These are phyloP conservation scores for Cassiopea andromeda DNA, from an alignment of 30 jellyfish, hydroid and myxozoan genomes.

Conservation along the genomic window DNA sequence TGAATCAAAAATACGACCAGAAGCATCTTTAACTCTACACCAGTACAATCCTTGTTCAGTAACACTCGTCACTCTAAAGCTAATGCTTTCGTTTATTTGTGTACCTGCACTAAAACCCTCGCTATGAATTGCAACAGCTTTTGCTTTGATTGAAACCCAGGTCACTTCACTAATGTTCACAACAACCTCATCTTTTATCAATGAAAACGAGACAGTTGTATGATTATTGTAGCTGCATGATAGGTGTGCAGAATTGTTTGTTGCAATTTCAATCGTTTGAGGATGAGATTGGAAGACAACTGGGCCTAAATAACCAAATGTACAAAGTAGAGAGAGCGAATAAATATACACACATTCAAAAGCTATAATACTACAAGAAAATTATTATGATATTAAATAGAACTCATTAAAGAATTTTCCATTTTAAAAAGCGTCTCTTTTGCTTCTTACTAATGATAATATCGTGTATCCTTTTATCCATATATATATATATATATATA, in stretches of 20 bases:
- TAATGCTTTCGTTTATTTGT: neutral
- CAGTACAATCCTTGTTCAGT: conserved; percentile 53
- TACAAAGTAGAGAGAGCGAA: too few species aligned
- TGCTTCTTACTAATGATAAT: too few species aligned
- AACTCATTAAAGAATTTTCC: too few species aligned
- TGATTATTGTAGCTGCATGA: conserved; percentile 43
- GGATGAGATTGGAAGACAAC: conserved; percentile 43
- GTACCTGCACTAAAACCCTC: conserved; percentile 25
- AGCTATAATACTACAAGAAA: too few species aligned
- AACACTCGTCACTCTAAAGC: conserved; percentile 8
- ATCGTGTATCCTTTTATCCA: too few species aligned
- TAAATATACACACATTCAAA: too few species aligned
- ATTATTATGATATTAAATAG: too few species aligned
- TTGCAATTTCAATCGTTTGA: neutral
- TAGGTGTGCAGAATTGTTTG: conserved; percentile 6
- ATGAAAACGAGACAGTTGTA: conserved; percentile 37
- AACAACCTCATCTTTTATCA: conserved; percentile 34
- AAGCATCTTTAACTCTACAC: conserved; percentile 42
- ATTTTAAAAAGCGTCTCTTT: too few species aligned
- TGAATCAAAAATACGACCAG: conserved; percentile 31
- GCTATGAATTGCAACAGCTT: neutral
- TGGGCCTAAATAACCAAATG: conserved; percentile 49
- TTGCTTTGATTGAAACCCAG: neutral
- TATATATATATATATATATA: too few species aligned
- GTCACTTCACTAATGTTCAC: conserved; percentile 1